Conservation (phyloP, 2,888 invertebrate genomes). For the Acronicta alni region DNA sequence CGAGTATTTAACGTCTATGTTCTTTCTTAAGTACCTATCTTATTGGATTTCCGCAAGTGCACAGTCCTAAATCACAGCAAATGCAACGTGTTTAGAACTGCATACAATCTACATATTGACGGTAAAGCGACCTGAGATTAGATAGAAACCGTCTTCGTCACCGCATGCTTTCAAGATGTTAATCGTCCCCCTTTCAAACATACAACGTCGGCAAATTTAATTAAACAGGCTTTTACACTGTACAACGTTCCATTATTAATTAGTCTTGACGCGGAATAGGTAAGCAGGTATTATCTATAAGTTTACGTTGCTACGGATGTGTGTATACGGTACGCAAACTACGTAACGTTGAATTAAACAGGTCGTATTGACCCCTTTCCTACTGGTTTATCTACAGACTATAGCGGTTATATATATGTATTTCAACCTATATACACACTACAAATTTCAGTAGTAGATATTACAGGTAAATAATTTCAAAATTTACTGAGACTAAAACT, state of each 20-base stretch:
- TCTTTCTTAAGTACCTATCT: constrained; percentile 25
- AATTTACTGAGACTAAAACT: too few species aligned
- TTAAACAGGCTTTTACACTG: constrained; percentile 79
- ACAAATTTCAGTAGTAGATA: too few species aligned
- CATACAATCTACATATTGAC: constrained; percentile 29
- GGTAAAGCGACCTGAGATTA: constrained; percentile 41
- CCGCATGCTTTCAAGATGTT: constrained; percentile 76
- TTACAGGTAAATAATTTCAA: too few species aligned
- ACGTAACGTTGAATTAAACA: constrained; percentile 33
- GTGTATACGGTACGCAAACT: constrained; percentile 18
- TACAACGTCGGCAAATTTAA: constrained; percentile 80
- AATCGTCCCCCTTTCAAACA: constrained; percentile 80
- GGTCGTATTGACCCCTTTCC: constrained; percentile 38
- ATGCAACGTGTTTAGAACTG: constrained; percentile 11
- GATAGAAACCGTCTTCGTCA: constrained; percentile 53
- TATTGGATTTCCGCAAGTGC: constrained; percentile 20
- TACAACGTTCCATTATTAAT: constrained; percentile 75
- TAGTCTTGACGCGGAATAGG: constrained; percentile 65
- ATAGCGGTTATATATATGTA: constrained; percentile 21
- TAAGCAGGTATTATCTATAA: constrained; percentile 51
- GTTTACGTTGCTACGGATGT: constrained; percentile 34
- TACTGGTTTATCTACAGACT: constrained; percentile 4
- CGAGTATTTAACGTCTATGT: constrained; percentile 29
- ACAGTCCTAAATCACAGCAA: constrained; percentile 6
- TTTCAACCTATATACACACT: too few species aligned